These are phyloP conservation scores for Glomeris marginata DNA, from an alignment of 2,888 invertebrate genomes.

Conservation along the genomic window DNA sequence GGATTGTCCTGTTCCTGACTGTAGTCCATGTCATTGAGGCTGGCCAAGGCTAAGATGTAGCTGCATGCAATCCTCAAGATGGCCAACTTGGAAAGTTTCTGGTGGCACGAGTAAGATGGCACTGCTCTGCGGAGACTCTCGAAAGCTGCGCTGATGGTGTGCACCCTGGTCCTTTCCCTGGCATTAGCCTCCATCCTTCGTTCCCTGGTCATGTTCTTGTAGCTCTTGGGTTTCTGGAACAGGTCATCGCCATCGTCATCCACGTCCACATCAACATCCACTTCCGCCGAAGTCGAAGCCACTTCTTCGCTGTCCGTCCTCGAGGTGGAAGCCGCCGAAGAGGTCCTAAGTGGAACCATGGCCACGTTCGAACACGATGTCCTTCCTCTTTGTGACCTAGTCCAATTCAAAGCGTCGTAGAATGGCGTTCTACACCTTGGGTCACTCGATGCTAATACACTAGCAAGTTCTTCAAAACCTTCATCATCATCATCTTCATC, in stretches of 20 bases:
- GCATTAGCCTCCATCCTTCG: constrained; percentile 88
- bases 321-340: too few species aligned
- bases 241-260: constrained; percentile 1
- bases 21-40: constrained; percentile 54
- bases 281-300: not conserved
- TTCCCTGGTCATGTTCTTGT: constrained; percentile 90
- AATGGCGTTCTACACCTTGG: too few species aligned
- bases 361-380: too few species aligned
- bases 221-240: constrained; percentile 39
- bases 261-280: not conserved
- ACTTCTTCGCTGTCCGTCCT: too few species aligned
- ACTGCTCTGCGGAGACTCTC: constrained; percentile 70
- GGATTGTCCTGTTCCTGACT: constrained; percentile 43
- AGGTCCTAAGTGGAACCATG: too few species aligned
- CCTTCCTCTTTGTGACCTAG: too few species aligned
- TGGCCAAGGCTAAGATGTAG: constrained; percentile 74
- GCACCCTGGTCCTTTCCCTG: constrained; percentile 77
- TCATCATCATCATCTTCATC: too few species aligned
- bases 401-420: too few species aligned
- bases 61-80: constrained; percentile 84
- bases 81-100: constrained; percentile 82
- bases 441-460: too few species aligned
- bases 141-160: constrained; percentile 90
- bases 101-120: constrained; percentile 82
- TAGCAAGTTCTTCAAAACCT: too few species aligned